phyloP scores from a whole-genome alignment of 1,140 invertebrate species.

The Popillia japonica region DNA sequence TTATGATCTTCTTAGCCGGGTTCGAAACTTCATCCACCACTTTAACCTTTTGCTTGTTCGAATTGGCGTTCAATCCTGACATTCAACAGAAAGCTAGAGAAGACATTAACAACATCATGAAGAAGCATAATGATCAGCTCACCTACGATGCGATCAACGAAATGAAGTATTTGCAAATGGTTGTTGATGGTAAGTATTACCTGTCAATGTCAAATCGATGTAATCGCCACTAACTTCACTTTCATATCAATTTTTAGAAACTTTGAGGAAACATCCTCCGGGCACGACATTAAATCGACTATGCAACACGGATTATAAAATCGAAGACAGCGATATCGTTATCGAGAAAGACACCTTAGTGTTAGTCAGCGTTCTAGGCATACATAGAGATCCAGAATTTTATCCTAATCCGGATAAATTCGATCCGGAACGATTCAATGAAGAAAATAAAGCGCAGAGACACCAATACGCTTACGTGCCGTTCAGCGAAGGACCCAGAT shows the following conservation, averaged over 20 bases:
- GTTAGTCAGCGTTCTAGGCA: slow-evolving; percentile 64
- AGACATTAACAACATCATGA: no score
- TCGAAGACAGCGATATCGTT: slow-evolving; percentile 61
- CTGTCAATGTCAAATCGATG: no score
- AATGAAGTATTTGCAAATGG: no score
- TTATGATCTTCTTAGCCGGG: no score
- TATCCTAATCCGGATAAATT: slow-evolving; percentile 73
- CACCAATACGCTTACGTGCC: neutral
- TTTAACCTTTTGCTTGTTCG: no score
- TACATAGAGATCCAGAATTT: slow-evolving; percentile 70
- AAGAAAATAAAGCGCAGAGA: slow-evolving; percentile 2
- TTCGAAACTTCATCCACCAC: no score
- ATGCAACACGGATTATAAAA: slow-evolving; percentile 54
- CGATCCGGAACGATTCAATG: slow-evolving; percentile 65
- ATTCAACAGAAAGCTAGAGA: no score
- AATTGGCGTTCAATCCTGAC: no score
- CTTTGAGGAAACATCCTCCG: slow-evolving; percentile 39
- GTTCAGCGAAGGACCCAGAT: slow-evolving; percentile 19
- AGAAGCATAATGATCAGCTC: no score
- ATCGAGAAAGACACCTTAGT: slow-evolving; percentile 63
- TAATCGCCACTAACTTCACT: no score
- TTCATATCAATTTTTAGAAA: slow-evolving; percentile 37
- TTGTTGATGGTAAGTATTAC: no score
- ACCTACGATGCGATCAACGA: no score
- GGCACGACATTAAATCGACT: slow-evolving; percentile 33